Conservation (phyloP, 2,797 vertebrate species). For the Apogon talboti region DNA sequence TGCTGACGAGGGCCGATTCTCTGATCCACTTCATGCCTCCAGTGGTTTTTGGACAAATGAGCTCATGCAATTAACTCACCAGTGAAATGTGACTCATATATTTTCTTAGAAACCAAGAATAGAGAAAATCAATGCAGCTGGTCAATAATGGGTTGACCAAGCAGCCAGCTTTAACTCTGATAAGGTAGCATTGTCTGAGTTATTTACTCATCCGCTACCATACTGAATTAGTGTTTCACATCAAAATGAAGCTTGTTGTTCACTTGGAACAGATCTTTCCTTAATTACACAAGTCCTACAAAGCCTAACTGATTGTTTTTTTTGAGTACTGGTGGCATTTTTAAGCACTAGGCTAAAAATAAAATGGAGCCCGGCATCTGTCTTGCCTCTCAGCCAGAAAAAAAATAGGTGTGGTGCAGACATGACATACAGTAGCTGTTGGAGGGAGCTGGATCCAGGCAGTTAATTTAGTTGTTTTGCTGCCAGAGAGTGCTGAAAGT, state of each 20-base stretch:
- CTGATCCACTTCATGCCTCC: conserved; percentile 28
- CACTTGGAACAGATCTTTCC: conserved; percentile 20
- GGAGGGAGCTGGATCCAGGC: conserved; percentile 23
- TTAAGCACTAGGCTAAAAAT: conserved; percentile 1
- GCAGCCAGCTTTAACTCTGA: conserved; percentile 29
- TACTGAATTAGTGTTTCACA: background rate
- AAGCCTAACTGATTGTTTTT: background rate
- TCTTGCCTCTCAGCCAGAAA: conserved; percentile 21
- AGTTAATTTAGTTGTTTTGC: conserved; percentile 52
- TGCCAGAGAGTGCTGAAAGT: conserved; percentile 21
- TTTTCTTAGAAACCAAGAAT: conserved; percentile 47
- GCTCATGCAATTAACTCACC: conserved; percentile 60
- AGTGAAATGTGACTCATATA: conserved; percentile 43
- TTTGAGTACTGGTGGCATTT: background rate
- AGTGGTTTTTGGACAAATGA: conserved; percentile 44
- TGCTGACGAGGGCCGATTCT: conserved; percentile 62
- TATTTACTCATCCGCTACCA: conserved; percentile 20
- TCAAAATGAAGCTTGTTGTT: conserved; percentile 9
- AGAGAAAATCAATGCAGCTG: conserved; percentile 53
- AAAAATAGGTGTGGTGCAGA: conserved; percentile 29
- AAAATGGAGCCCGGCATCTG: conserved; percentile 11
- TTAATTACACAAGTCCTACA: conserved; percentile 3
- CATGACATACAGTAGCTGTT: conserved; percentile 35
- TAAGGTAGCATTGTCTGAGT: conserved; percentile 32
- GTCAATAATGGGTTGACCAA: conserved; percentile 40